Percentiles rank a stretch among this genome's conserved stretches.
Conservation (phyloP, 2,797 vertebrate species). For the Anas flavirostris region DNA sequence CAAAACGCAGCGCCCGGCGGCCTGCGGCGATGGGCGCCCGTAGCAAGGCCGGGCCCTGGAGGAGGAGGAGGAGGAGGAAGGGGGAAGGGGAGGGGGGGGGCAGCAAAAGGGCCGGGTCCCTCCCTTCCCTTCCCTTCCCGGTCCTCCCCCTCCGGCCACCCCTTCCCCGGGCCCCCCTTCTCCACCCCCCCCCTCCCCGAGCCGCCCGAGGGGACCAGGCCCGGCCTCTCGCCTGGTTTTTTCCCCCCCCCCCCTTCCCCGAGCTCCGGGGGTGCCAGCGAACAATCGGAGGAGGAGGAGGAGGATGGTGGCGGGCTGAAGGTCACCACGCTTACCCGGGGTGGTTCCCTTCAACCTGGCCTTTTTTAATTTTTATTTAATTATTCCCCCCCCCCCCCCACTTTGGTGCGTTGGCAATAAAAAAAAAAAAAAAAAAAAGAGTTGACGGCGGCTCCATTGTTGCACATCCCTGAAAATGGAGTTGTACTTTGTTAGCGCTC, state of each 20-base stretch:
- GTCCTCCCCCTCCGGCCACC: no score
- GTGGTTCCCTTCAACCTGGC: conserved; percentile 4
- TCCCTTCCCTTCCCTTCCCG: no score
- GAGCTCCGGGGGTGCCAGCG: neutral
- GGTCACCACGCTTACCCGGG: conserved; percentile 26
- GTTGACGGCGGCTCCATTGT: conserved; percentile 1
- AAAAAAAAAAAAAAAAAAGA: neutral
- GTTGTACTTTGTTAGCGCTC: neutral
- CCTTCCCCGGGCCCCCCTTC: neutral
- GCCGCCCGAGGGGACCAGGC: no score
- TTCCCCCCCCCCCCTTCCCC: neutral
- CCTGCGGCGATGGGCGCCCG: no score
- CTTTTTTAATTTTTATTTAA: no score
- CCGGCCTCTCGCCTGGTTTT: neutral
- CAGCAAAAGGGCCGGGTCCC: no score
- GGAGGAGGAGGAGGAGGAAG: no score
- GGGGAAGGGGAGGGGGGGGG: no score
- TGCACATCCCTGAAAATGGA: conserved; percentile 4
- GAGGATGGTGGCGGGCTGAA: conserved; percentile 6
- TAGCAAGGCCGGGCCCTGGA: no score
- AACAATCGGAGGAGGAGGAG: neutral
- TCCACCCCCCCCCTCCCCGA: neutral
- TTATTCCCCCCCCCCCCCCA: neutral
- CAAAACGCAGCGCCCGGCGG: no score
- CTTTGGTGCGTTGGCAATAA: neutral